Percentiles rank a stretch among this genome's conserved stretches.
These are phyloP conservation scores for Vimba vimba DNA, from an alignment of 2,113 vertebrate species.

Conservation along the genomic window DNA sequence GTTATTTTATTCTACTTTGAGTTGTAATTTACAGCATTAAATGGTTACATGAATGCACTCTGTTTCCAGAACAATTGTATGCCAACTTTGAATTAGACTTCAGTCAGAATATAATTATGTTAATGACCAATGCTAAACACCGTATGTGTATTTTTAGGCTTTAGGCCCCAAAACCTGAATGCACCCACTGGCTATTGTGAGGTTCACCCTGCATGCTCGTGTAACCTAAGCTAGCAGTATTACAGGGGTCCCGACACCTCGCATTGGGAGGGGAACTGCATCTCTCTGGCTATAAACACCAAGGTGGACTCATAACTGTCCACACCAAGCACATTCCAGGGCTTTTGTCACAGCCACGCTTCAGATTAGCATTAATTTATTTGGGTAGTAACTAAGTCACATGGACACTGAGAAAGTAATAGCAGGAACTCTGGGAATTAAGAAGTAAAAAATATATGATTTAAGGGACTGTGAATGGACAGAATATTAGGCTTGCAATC, in stretches of 20 bases:
- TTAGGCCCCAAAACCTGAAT: background rate
- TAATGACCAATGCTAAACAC: background rate
- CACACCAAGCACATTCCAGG: slow-evolving; percentile 76
- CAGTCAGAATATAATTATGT: background rate
- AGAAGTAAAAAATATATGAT: slow-evolving; percentile 53
- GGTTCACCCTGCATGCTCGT: slow-evolving; percentile 61
- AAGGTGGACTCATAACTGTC: slow-evolving; percentile 74
- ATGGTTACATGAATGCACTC: background rate
- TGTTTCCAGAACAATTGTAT: background rate
- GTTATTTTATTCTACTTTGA: background rate
- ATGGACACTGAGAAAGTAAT: slow-evolving; percentile 56
- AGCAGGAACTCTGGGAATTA: slow-evolving; percentile 61
- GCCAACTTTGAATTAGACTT: background rate
- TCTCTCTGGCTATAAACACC: slow-evolving; percentile 73
- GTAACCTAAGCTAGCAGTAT: slow-evolving; percentile 76
- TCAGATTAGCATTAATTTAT: slow-evolving; percentile 64
- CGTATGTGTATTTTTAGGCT: background rate
- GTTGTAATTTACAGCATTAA: background rate
- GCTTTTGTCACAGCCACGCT: slow-evolving; percentile 82
- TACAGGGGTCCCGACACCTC: slow-evolving; percentile 70
- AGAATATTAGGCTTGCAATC: slow-evolving; percentile 40
- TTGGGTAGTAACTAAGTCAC: slow-evolving; percentile 62
- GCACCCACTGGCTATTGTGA: slow-evolving; percentile 7
- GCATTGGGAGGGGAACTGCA: slow-evolving; percentile 76
- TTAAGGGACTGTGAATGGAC: slow-evolving; percentile 60